These are phyloP conservation scores for Carapus acus DNA, from an alignment of 2,797 vertebrate species.

Conservation along the genomic window DNA sequence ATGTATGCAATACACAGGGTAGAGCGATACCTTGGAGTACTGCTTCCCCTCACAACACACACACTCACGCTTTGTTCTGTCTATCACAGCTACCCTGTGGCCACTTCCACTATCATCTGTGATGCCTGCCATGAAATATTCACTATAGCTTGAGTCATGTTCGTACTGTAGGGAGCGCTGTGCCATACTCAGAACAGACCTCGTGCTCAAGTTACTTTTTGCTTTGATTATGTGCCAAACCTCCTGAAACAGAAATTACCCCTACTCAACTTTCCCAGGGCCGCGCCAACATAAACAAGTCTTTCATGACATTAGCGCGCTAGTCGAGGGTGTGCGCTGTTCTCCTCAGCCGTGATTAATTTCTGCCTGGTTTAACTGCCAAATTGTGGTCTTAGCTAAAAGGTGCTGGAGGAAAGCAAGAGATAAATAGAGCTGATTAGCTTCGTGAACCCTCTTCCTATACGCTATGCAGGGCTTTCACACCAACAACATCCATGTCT, in stretches of 20 bases:
- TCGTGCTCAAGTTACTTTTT: constrained; percentile 52
- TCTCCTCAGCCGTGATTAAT: constrained; percentile 10
- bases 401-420: neutral
- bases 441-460: constrained; percentile 6
- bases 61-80: constrained; percentile 39
- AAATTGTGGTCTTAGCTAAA: neutral
- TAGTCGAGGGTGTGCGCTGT: neutral
- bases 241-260: constrained; percentile 41
- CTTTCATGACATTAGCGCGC: constrained; percentile 12
- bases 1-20: constrained; percentile 2
- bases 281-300: constrained; percentile 11
- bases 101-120: constrained; percentile 50
- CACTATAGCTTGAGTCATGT: constrained; percentile 57
- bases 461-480: too few species aligned
- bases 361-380: constrained; percentile 8
- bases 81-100: constrained; percentile 53
- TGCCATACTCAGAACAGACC: constrained; percentile 52
- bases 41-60: constrained; percentile 13
- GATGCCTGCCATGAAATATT: constrained; percentile 65
- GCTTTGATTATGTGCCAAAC: constrained; percentile 55
- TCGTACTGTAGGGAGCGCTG: constrained; percentile 44
- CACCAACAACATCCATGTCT: too few species aligned
- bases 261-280: constrained; percentile 24
- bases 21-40: constrained; percentile 31
- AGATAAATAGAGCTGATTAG: neutral